Evolutionary conservation across 1,140 invertebrate species (phyloP).

Genomic region (Drosophila aff.): DNA sequence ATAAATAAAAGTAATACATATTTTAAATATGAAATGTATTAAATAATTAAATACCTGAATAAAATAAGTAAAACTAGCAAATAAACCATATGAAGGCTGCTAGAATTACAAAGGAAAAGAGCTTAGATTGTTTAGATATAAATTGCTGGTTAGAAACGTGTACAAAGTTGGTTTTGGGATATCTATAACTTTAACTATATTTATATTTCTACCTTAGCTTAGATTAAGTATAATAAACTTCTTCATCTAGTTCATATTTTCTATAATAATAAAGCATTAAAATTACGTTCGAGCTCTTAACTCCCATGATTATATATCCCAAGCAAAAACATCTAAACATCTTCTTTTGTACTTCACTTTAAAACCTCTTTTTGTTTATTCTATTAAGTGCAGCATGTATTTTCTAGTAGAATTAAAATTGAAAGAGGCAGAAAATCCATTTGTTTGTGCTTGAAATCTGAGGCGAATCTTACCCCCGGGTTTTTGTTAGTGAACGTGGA

Average conservation of each 20-base stretch:
- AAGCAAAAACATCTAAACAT: background rate
- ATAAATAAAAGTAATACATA: background rate
- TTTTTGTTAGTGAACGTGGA: constrained; percentile 23
- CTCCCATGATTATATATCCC: background rate
- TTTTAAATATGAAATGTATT: background rate
- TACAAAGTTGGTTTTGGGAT: background rate
- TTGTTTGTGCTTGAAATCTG: background rate
- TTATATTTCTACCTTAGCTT: background rate
- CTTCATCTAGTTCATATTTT: background rate
- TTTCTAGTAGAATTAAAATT: background rate
- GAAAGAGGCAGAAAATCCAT: background rate
- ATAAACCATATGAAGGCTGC: background rate
- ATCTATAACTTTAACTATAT: background rate
- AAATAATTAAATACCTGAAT: background rate
- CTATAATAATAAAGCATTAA: background rate
- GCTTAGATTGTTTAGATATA: background rate
- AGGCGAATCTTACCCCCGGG: background rate
- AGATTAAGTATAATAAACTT: accelerated
- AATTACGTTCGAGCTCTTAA: background rate
- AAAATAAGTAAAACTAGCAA: background rate
- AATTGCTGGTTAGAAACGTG: background rate
- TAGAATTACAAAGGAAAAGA: background rate
- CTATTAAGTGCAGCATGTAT: background rate
- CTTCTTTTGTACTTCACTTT: background rate
- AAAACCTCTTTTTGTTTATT: background rate